These are phyloP conservation scores for Paramisgurnus dabryanus DNA, from an alignment of 2,113 vertebrate genomes.

Conservation along the genomic window DNA sequence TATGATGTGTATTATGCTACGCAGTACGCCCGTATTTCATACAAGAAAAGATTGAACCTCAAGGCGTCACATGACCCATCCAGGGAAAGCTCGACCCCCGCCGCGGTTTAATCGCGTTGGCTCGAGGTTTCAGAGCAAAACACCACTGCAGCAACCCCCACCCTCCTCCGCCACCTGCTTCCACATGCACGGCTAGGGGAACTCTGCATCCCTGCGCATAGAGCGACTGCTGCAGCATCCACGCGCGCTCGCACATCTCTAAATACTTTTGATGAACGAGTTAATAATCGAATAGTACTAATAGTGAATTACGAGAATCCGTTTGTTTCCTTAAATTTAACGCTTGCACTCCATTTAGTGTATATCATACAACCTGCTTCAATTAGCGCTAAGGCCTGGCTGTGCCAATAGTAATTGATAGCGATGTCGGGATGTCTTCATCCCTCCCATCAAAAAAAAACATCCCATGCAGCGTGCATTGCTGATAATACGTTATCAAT, in stretches of 20 bases:
- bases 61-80: slow-evolving; percentile 2
- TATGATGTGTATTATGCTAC: background rate
- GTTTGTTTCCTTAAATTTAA: background rate
- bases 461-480: slow-evolving; percentile 26
- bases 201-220: slow-evolving; percentile 50
- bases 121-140: slow-evolving; percentile 81
- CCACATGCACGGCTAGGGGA: slow-evolving; percentile 69
- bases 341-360: background rate
- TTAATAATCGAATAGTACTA: background rate
- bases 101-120: slow-evolving; percentile 55
- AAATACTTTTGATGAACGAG: background rate
- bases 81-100: background rate
- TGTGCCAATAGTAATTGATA: background rate
- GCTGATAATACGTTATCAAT: slow-evolving; percentile 39
- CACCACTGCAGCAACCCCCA: slow-evolving; percentile 82
- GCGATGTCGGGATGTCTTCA: background rate
- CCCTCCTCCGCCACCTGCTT: slow-evolving; percentile 76
- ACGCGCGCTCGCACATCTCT: background rate
- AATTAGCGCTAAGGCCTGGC: background rate
- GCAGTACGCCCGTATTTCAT: background rate
- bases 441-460: background rate
- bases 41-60: background rate
- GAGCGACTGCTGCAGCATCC: slow-evolving; percentile 43
- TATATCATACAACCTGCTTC: slow-evolving; percentile 2
- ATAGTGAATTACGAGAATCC: too few relatives aligned